A percentile compares a stretch with the other conserved stretches of the same genome.
Evolutionary conservation across 2,888 invertebrate genomes (phyloP).

Genomic region (Parnassius glacialis): DNA sequence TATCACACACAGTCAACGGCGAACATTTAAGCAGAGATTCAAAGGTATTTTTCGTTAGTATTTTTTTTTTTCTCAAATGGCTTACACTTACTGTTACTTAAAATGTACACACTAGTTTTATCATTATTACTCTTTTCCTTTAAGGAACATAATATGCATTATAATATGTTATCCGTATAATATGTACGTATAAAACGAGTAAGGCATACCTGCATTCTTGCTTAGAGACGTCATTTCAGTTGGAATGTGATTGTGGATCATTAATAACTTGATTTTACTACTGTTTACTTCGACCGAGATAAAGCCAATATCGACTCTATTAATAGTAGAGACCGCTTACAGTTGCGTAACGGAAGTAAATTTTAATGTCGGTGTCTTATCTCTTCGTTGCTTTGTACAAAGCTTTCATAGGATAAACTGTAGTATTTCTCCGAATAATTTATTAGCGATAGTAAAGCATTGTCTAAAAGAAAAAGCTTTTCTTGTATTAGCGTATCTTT

Average conservation of each 20-base stretch:
- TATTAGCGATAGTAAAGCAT: not conserved
- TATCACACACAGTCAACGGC: no score
- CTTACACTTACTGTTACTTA: no score
- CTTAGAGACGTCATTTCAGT: slow-evolving; percentile 20
- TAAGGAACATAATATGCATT: no score
- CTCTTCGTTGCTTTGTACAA: slow-evolving; percentile 21
- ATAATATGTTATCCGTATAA: not conserved
- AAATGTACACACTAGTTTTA: no score
- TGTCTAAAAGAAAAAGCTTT: not conserved
- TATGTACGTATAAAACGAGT: slow-evolving; percentile 14
- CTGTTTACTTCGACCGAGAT: slow-evolving; percentile 1
- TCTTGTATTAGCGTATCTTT: not conserved
- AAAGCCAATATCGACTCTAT: slow-evolving; percentile 11
- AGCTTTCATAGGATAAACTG: slow-evolving; percentile 21
- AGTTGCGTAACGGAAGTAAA: slow-evolving; percentile 1
- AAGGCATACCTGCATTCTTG: slow-evolving; percentile 31
- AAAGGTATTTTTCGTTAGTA: no score
- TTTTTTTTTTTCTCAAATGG: no score
- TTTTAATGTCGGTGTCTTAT: slow-evolving; percentile 22
- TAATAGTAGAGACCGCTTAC: not conserved
- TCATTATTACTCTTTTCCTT: no score
- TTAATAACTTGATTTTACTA: slow-evolving; percentile 23
- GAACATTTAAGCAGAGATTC: no score
- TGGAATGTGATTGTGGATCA: slow-evolving; percentile 24
- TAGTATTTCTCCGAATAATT: slow-evolving; percentile 12